phyloP scores from a whole-genome alignment of 2,888 invertebrate genomes.

The Eledona agricola region DNA sequence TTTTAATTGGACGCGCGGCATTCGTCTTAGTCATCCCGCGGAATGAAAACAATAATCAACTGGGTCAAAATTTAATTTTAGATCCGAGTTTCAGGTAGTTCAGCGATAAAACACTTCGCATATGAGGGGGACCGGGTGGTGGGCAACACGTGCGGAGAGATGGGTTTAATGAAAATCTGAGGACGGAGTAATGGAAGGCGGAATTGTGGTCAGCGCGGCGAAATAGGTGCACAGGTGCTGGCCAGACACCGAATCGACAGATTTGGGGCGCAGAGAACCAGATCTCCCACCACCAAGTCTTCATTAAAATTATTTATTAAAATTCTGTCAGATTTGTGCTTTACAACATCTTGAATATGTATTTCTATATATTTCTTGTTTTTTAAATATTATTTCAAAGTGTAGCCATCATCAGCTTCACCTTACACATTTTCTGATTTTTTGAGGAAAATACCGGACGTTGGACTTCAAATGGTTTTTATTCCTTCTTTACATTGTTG shows the following conservation, averaged over 20 bases:
- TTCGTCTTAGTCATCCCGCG: constrained; percentile 28
- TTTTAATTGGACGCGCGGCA: constrained; percentile 31
- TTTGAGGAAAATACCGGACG: no score
- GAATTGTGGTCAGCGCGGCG: constrained; percentile 43
- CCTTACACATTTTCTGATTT: no score
- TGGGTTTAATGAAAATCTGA: constrained; percentile 53
- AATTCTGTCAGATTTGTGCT: no score
- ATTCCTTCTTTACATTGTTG: no score
- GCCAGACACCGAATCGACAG: constrained; percentile 24
- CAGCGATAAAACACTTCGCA: constrained; percentile 21
- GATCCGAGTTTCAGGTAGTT: constrained; percentile 34
- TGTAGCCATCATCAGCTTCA: no score
- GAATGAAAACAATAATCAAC: constrained; percentile 39
- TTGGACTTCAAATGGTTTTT: no score
- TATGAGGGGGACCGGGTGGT: constrained; percentile 37
- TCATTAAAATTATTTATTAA: no score
- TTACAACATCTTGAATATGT: no score
- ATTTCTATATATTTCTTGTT: no score
- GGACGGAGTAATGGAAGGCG: constrained; percentile 47
- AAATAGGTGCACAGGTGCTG: constrained; percentile 36
- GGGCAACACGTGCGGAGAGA: constrained; percentile 47
- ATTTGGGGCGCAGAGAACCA: constrained; percentile 6
- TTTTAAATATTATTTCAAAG: no score
- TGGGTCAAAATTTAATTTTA: constrained; percentile 41
- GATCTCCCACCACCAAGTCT: no score